Evolutionary conservation across 2,888 invertebrate species (phyloP), one percentile per base, ranked within the genome.

Genomic region (Halictus ligatus): DNA sequence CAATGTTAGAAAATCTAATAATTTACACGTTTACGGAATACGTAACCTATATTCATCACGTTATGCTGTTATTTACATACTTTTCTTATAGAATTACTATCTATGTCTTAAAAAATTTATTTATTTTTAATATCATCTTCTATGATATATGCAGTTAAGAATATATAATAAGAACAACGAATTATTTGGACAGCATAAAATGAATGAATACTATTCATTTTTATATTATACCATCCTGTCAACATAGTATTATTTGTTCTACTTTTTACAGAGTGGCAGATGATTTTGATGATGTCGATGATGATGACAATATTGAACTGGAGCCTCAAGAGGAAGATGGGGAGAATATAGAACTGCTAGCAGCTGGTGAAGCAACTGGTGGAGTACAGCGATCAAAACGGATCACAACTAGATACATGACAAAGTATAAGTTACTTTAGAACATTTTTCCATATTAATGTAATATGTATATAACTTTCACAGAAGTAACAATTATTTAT

Each of bases 331-430:
- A 98, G 92, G 98, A 98, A 92, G 98, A 98, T 92, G 98, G 97
- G 1, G 98, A 98, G 92, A 98, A 98, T 93, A 97, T 98, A 69
- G 98, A 99, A 94, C 97, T 98, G 75, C 95, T 99, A 50, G 96
- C 97, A 7, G 97, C 98, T 0, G 98, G 98, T 0, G 97, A 97
- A 94, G 97, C 97, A 60, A 97, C 97, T 0, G 98, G 98, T 15
- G 97, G 98, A 67, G 98, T 98, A 0, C 97, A 98, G 64, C 98
- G 98, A 94, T 97, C 97, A 0, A 99, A 99, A 94, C 96, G 99
- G 40, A 99, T 99, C 75, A 99, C 99, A 1, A 99, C 99, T 0
- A 97, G 98, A 92, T 99, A 99, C 93, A 99, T 99, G 99, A 99
- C 99, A 0, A 99, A 99, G 96, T 97, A 35, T 35, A 96, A 90